Conservation (phyloP, 2,113 vertebrate genomes). For the Silurus meridionalis region DNA sequence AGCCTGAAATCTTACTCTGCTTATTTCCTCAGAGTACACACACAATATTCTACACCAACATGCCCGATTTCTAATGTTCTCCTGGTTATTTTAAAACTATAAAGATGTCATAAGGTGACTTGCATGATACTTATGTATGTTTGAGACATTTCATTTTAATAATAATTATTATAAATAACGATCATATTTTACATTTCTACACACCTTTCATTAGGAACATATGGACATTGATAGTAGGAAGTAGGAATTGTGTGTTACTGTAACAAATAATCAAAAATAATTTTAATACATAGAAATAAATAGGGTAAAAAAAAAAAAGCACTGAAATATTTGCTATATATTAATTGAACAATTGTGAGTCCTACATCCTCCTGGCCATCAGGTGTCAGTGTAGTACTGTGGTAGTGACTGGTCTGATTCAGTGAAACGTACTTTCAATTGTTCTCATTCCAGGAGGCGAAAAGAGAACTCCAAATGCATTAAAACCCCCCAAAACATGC, state of each 20-base stretch:
- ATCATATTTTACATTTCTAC: constrained; percentile 42
- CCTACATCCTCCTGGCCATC: constrained; percentile 52
- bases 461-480: neutral
- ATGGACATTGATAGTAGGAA: neutral
- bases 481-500: neutral
- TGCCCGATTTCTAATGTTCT: neutral
- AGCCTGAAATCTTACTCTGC: constrained; percentile 9
- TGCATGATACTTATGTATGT: constrained; percentile 45
- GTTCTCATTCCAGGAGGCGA: constrained; percentile 65
- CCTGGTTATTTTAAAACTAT: constrained; percentile 5
- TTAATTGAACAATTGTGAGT: neutral
- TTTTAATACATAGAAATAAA: constrained; percentile 1
- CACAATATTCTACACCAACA: neutral
- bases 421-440: constrained; percentile 72
- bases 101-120: neutral
- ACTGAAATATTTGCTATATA: neutral
- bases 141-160: constrained; percentile 51
- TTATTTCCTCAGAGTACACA: neutral
- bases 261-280: neutral
- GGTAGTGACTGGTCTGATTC: constrained; percentile 15
- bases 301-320: neutral
- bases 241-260: neutral
- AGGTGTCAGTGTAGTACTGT: constrained; percentile 69
- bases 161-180: constrained; percentile 46
- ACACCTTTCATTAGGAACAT: constrained; percentile 20